Conservation (phyloP, 2,888 invertebrate species). For the Apocheima hispidaria region DNA sequence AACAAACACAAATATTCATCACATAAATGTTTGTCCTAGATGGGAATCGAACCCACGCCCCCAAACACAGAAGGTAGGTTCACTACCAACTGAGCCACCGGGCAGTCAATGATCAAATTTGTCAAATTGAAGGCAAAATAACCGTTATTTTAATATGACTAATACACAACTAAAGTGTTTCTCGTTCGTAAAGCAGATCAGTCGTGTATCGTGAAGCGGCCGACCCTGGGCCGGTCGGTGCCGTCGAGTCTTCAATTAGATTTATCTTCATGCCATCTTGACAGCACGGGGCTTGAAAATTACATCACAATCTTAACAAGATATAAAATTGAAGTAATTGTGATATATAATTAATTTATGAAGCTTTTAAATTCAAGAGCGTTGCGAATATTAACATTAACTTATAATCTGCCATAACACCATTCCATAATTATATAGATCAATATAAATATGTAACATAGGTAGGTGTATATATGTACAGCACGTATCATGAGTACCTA, state of each 20-base stretch:
- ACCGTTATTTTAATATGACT: conserved; percentile 23
- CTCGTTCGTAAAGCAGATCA: conserved; percentile 56
- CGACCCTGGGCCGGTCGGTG: conserved; percentile 67
- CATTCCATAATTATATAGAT: too few species aligned
- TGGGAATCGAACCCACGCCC: too few species aligned
- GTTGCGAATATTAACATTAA: too few species aligned
- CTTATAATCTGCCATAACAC: too few species aligned
- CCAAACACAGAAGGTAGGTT: too few species aligned
- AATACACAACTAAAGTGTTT: conserved; percentile 46
- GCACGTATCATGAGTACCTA: too few species aligned
- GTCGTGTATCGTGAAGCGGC: conserved; percentile 60
- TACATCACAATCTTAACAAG: conserved; percentile 9
- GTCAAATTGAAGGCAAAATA: conserved; percentile 14
- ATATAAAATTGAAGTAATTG: not conserved
- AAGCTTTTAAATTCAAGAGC: too few species aligned
- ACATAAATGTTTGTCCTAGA: too few species aligned
- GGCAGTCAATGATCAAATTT: not conserved
- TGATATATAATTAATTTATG: not conserved
- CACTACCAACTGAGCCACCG: too few species aligned
- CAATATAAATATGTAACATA: too few species aligned
- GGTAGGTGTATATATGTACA: too few species aligned
- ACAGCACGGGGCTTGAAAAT: conserved; percentile 44
- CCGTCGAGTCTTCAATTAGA: conserved; percentile 64
- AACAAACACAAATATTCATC: too few species aligned
- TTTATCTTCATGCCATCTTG: conserved; percentile 47